These are phyloP conservation scores for Astyanax mexicanus DNA, from an alignment of 2,797 vertebrate genomes.

Conservation along the genomic window DNA sequence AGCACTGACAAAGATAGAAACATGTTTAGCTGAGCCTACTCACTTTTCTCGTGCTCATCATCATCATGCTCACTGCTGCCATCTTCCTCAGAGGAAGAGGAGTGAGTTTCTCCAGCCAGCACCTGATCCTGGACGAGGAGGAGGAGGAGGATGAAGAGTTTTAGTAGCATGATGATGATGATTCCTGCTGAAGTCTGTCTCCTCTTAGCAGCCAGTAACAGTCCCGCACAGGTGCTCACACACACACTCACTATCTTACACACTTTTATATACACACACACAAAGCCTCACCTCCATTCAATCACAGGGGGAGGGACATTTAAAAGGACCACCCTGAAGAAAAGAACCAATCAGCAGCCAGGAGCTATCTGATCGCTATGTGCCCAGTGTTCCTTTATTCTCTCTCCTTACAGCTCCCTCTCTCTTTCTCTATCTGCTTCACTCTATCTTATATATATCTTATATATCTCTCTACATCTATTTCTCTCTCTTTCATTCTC, in stretches of 20 bases:
- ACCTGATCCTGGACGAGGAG: slow-evolving; percentile 45
- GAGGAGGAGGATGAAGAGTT: slow-evolving; percentile 49
- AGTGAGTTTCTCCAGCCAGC: slow-evolving; percentile 16
- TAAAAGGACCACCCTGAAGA: slow-evolving; percentile 38
- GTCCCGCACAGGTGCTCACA: neutral
- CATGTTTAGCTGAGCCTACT: slow-evolving; percentile 32
- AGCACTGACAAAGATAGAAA: no score
- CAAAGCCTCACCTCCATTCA: slow-evolving; percentile 35
- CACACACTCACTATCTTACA: slow-evolving; percentile 5
- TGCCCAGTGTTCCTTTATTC: slow-evolving; percentile 30
- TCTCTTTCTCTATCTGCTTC: neutral
- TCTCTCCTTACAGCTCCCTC: slow-evolving; percentile 6
- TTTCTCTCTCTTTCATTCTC: neutral
- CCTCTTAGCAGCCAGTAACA: neutral
- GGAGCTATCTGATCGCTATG: slow-evolving; percentile 28
- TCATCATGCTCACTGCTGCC: slow-evolving; percentile 50
- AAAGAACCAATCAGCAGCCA: slow-evolving; percentile 46
- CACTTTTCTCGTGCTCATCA: slow-evolving; percentile 44
- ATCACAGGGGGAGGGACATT: slow-evolving; percentile 40
- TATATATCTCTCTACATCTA: neutral
- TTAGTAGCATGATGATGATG: slow-evolving; percentile 52
- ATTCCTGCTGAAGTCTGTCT: neutral
- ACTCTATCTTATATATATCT: neutral
- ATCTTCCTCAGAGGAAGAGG: slow-evolving; percentile 55
- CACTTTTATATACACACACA: slow-evolving; percentile 27